Base-by-base conservation (phyloP, 2,113 vertebrate genomes). In the Hucho hucho region DNA sequence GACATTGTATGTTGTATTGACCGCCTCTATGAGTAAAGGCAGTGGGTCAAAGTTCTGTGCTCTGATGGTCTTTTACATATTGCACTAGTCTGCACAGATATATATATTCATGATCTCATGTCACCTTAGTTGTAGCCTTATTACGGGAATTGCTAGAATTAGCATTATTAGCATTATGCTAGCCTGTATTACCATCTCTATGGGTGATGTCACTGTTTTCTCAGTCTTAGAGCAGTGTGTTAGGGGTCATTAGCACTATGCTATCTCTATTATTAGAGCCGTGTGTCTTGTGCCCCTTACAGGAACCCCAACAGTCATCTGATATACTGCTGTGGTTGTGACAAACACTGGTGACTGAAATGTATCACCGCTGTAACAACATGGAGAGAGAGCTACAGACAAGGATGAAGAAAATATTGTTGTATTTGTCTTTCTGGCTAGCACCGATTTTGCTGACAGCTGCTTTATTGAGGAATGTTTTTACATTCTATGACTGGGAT, bases 341-440 rank as follows among this genome's bases (percentile, higher is more conserved):
- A 78, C 77, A 86, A 87, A 84, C 70, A 84, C 46, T 43, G 26
- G 66, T 7, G 46, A 47, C 56, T 76, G 71, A 89, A 89, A 89
- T 88, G 80, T 89, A 25, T 84, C 88, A 88, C 85, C 73, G 75
- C 65, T 65, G 29, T 63, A 73, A 53, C 20, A 20, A 53, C 22
- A 4, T 3, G 22, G 12, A 25, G 12, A 63, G 22, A 25, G 61
- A 63, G 22, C 20, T 22, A 56, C 13, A 56, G 18, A 56, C 14
- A 56, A 56, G 53, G 13, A 56, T 14, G 37, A 37, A 37, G 53
- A 56, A 16, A 56, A 18, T 43, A 43, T 7, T 43, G 9, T 43
- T 43, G 2, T 43, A 43, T 43, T 32, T 32, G 37, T 43, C 37
- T 43, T 29, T 29, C 4, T 29, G 11, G 9, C 37, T 43, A 43